These are phyloP conservation scores for Agriopis marginaria DNA, from an alignment of 2,888 invertebrate genomes.

Conservation along the genomic window DNA sequence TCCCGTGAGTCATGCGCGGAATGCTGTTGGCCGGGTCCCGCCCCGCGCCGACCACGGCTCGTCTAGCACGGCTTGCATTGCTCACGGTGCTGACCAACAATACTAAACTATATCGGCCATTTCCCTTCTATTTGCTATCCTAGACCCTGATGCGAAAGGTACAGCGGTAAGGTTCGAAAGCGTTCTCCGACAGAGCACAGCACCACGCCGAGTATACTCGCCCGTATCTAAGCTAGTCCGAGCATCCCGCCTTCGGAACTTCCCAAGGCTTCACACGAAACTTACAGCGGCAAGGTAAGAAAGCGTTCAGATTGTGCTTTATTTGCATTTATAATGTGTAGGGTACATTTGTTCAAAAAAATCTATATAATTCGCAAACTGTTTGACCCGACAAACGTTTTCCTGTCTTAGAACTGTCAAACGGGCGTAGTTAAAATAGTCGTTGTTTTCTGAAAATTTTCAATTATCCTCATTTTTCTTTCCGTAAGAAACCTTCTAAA, in stretches of 20 bases:
- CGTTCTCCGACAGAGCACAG: not conserved
- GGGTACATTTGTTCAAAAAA: not conserved
- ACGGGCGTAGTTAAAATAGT: too few relatives aligned
- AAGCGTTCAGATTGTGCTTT: not conserved
- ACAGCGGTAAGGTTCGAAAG: not conserved
- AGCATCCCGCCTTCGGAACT: not conserved
- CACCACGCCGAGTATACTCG: not conserved
- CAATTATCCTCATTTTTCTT: too few relatives aligned
- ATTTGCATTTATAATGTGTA: not conserved
- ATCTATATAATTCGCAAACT: not conserved
- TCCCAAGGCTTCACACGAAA: not conserved
- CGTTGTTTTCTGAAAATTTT: too few relatives aligned
- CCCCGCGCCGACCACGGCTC: slow-evolving; percentile 18
- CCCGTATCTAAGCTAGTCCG: not conserved
- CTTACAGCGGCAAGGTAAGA: too few relatives aligned
- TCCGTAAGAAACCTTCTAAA: too few relatives aligned
- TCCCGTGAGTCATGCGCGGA: slow-evolving; percentile 31
- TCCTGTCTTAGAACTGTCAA: too few relatives aligned
- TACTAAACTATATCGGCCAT: not conserved
- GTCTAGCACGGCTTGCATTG: slow-evolving; percentile 33
- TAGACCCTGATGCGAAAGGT: not conserved
- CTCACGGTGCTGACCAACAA: slow-evolving; percentile 7
- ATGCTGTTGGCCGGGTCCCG: slow-evolving; percentile 29
- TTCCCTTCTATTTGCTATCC: not conserved
- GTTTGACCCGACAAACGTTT: too few relatives aligned